Evolutionary conservation across 2,113 vertebrate genomes (phyloP), one percentile per base, ranked within the genome.

Genomic region (Eublepharis macularius): DNA sequence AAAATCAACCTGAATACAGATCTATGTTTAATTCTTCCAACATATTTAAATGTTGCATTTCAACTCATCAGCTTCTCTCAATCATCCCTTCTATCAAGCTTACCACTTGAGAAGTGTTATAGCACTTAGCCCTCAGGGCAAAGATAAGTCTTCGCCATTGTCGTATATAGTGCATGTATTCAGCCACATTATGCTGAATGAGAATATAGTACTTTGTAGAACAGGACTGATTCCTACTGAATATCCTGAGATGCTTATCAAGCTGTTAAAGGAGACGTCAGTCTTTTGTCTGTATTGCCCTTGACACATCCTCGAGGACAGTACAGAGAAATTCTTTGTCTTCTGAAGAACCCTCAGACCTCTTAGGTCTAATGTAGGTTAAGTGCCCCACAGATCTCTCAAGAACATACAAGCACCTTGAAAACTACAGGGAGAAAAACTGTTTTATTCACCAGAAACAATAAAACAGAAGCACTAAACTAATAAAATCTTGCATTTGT

Each of bases 201-300:
- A 96, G 94, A 96, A 96, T 95, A 94, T 92, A 90, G 95, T 87
- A 96, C 93, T 93, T 92, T 93, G 94, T 90, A 96, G 95, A 94
- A 95, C 95, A 96, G 95, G 94, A 95, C 92, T 88, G 94, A 96
- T 95, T 96, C 93, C 90, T 83, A 88, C 95, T 94, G 95, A 96
- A 96, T 95, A 96, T 94, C 93, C 95, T 94, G 93, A 97, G 96
- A 97, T 97, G 95, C 96, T 97, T 97, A 98, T 98, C 97, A 94
- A 89, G 89, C 92, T 94, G 95, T 94, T 97, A 97, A 97, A 97
- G 96, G 95, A 98, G 96, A 97, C 96, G 96, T 97, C 96, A 93
- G 92, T 97, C 97, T 97, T 97, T 97, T 97, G 96, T 97, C 96
- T 96, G 96, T 93, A 95, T 96, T 96, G 96, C 97, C 97, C 97